Evolutionary conservation across 2,797 vertebrate genomes (phyloP).

Genomic region (Neosilurus hyrtlii): DNA sequence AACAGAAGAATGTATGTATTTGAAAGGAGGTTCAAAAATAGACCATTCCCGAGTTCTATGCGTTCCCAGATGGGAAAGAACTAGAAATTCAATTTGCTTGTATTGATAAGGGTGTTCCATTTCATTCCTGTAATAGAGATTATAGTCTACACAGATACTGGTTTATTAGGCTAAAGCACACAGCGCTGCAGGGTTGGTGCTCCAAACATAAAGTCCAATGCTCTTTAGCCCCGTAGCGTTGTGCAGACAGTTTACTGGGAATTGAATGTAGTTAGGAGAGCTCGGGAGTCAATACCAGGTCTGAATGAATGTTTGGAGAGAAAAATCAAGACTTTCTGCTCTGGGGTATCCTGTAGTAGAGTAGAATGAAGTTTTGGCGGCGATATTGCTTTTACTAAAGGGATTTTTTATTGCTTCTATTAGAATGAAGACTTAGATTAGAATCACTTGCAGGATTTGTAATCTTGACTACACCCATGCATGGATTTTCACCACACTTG

Average conservation of each 20-base stretch:
- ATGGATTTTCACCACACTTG: too few species aligned
- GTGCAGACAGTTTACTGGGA: constrained; percentile 62
- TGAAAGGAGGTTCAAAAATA: too few species aligned
- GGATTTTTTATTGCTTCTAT: too few species aligned
- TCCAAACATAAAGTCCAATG: constrained; percentile 56
- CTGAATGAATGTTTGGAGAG: constrained; percentile 46
- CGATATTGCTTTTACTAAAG: too few species aligned
- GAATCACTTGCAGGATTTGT: too few species aligned
- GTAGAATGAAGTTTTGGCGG: not conserved
- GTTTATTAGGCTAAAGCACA: constrained; percentile 82
- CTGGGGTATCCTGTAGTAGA: not conserved
- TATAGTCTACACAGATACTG: constrained; percentile 78
- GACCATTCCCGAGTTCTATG: too few species aligned
- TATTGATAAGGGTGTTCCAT: constrained; percentile 78
- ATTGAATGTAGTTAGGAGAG: constrained; percentile 56
- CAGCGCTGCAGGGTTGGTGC: constrained; percentile 63
- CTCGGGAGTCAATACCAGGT: constrained; percentile 52
- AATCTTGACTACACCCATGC: too few species aligned
- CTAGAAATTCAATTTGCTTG: constrained; percentile 78
- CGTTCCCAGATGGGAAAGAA: constrained; percentile 53
- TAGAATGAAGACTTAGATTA: too few species aligned
- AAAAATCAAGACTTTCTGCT: constrained; percentile 30
- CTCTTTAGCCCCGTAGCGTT: constrained; percentile 67
- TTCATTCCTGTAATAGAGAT: constrained; percentile 79
- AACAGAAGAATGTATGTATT: not conserved